Conservation (phyloP, 2,888 invertebrate species). For the Sminthurides aquaticus region DNA sequence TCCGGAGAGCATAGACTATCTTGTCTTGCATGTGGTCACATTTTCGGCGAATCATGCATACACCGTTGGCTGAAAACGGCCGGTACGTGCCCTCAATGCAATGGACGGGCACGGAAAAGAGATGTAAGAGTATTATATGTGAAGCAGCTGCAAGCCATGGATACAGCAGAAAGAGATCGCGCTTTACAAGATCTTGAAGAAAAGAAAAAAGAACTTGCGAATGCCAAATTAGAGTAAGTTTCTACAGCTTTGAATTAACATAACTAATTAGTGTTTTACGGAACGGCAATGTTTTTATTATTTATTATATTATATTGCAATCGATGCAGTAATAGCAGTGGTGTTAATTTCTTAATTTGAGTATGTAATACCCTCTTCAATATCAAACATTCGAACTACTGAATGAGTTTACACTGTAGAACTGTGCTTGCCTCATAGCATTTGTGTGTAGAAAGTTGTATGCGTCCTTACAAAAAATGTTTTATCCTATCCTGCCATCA, state of each 20-base stretch:
- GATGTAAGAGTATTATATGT: conserved; percentile 76
- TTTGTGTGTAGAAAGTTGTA: no score
- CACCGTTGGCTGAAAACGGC: conserved; percentile 62
- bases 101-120: conserved; percentile 59
- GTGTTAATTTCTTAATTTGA: no score
- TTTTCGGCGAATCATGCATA: conserved; percentile 79
- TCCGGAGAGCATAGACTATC: conserved; percentile 76
- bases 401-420: no score
- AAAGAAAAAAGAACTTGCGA: conserved; percentile 51
- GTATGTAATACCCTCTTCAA: no score
- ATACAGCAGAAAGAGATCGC: conserved; percentile 64
- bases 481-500: no score
- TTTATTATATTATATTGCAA: no score
- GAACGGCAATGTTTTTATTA: no score
- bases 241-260: background rate
- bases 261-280: no score
- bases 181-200: conserved; percentile 57
- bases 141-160: conserved; percentile 63
- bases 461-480: no score
- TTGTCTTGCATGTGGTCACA: conserved; percentile 84
- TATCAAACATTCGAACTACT: no score
- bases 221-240: conserved; percentile 55
- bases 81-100: conserved; percentile 79
- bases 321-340: no score
- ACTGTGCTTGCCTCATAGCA: no score